Evolutionary conservation across 1,140 invertebrate genomes (phyloP), one percentile per base, ranked within the genome.

Genomic region (Drosophila paulistorum): DNA sequence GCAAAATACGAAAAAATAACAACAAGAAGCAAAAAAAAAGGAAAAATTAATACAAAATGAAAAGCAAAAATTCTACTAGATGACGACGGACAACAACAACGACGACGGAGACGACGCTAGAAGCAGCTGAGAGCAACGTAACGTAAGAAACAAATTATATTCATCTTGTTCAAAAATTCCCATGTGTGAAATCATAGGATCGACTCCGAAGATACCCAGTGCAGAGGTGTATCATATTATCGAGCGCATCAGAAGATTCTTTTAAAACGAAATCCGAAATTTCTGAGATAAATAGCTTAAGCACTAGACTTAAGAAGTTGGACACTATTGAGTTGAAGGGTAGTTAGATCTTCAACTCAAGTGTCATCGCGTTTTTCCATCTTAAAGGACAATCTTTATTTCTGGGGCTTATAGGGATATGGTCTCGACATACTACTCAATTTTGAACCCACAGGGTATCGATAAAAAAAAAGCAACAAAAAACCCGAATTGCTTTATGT

Each of bases 91-190:
- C 45, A 51, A 51, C 45, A 51, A 42, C 59, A 48, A 69, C 67
- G 59, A 35, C 59, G 42, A 48, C 45, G 45, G 20, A 20, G 17
- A 23, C 45, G 45, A 51, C 17, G 45, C 45, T 51, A 51, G 45
- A 51, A 54, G 41, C 65, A 59, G 41, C 64, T 68, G 70, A 73
- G 80, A 79, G 48, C 60, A 77, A 58, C 73, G 79, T 81, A 79
- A 79, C 79, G 79, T 84, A 77, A 79, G 81, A 84, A 84, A 79
- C 83, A 86, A 86, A 87, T 83, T 83, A 86, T 86, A 82, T 87
- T 87, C 84, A 78, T 85, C 81, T 85, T 90, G 81, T 84, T 74
- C 67, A 65, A 68, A 77, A 68, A 51, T 9, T 51, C 9, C 17
- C 20, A 23, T 11, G 9, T 17, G 7, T 20, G 17, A 51, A 23